A percentile compares a stretch with the other conserved stretches of the same genome.
Conservation (phyloP, 2,797 vertebrate species). For the Melanotaenia boesemani region DNA sequence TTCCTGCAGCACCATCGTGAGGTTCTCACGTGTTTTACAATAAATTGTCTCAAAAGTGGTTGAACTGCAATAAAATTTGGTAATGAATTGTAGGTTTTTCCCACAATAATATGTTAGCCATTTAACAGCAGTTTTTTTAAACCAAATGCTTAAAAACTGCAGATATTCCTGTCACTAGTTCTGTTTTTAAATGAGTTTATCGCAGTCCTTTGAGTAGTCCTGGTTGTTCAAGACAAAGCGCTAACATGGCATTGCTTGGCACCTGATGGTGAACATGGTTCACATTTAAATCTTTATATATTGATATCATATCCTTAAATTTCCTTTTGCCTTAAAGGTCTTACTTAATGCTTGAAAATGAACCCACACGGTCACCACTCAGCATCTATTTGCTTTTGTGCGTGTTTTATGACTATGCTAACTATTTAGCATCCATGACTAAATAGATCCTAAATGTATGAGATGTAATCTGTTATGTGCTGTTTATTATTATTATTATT, state of each 20-base stretch:
- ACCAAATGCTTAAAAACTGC: too few species aligned
- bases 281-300: background rate
- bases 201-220: too few species aligned
- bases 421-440: constrained; percentile 8
- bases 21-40: background rate
- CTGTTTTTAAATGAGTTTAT: too few species aligned
- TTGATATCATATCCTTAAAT: background rate
- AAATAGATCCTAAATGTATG: background rate
- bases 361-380: background rate
- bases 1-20: background rate
- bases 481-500: constrained; percentile 3
- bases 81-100: background rate
- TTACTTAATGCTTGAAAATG: background rate
- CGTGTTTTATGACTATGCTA: constrained; percentile 8
- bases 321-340: background rate
- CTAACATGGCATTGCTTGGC: background rate
- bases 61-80: background rate
- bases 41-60: background rate
- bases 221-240: too few species aligned
- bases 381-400: constrained; percentile 12
- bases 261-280: background rate
- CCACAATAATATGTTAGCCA: background rate
- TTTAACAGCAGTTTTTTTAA: too few species aligned
- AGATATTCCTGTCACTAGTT: too few species aligned
- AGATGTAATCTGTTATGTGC: constrained; percentile 28